Base-by-base conservation (phyloP, 1,140 invertebrate species). In the Cardiocondyla obscurior region DNA sequence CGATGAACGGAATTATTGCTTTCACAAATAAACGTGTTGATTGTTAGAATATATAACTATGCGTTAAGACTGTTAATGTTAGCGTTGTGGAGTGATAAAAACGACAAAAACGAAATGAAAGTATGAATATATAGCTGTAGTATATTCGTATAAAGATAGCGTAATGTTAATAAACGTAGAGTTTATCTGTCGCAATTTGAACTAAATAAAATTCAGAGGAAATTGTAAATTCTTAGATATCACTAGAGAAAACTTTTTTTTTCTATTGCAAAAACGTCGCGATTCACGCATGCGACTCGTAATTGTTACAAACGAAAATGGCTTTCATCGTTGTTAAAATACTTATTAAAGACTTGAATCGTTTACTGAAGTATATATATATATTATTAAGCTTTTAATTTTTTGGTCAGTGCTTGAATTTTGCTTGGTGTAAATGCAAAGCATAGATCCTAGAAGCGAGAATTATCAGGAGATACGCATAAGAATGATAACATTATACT, bases 251-350 rank as follows among this genome's bases (percentile, higher is more conserved):
- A 36, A 42, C 14, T 30, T 62, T 42, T 14, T 25, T 42, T 4
- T 60, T 12, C 55, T 58, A 19, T 28, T 58, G n/a, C 30, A 62
- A n/a, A 60, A 65, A 12, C 6, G 55, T 77, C 16, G n/a, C 44
- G 74, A 28, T 79, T 79, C 62, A 79, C 33, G 62, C 33, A 55
- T 39, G 16, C 46, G 46, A 79, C 2, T 67, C n/a, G 39, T 44
- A 74, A 44, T 58, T 22, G 28, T 77, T 69, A 36, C 30, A 12
- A n/a, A 22, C 49, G 10, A 79, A 53, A 22, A 4, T 67, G 16
- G 74, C 62, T 79, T 79, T 79, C 33, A 64, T 79, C 62, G 62
- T 79, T 79, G 74, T 79, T 79, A 22, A 79, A 53, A 42, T 79
- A 16, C 69, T 69, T 46, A 67, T 67, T 53, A 22, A 51, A 51